Percentiles rank a stretch among this genome's conserved stretches.
phyloP scores from a whole-genome alignment of 2,113 vertebrate species.

The Cisticola juncidis region DNA sequence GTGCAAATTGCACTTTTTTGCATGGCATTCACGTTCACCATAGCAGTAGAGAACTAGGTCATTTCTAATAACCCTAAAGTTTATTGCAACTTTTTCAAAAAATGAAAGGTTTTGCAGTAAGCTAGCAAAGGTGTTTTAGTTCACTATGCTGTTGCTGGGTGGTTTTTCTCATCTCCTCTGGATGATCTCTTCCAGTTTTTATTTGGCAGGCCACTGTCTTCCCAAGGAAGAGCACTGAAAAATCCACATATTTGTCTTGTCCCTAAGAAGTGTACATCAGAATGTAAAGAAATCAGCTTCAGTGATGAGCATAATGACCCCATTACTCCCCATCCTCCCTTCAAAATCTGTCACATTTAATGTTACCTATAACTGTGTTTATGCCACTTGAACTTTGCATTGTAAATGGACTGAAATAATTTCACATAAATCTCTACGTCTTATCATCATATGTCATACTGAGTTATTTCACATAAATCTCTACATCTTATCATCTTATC shows the following conservation, averaged over 20 bases:
- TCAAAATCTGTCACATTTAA: background rate
- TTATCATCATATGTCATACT: background rate
- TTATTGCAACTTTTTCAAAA: background rate
- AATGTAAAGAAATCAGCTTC: fast-evolving
- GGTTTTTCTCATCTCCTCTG: background rate
- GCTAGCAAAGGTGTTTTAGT: background rate
- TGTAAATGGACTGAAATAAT: background rate
- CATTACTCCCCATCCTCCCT: background rate
- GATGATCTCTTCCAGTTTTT: background rate
- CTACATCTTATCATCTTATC: background rate
- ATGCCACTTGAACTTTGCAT: background rate
- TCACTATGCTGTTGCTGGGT: background rate
- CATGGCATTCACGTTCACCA: background rate
- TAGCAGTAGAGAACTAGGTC: background rate
- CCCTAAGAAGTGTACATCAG: background rate
- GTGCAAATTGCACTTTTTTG: background rate
- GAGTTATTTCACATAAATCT: background rate
- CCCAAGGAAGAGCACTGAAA: background rate
- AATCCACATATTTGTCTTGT: fast-evolving
- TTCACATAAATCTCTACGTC: background rate
- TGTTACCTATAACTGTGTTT: background rate
- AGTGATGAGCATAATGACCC: background rate
- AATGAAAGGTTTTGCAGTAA: background rate
- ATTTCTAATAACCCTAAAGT: background rate
- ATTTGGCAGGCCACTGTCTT: background rate